Percentiles rank a stretch among this genome's conserved stretches.
Conservation (phyloP, 92 coral and sea anemone species). For the Pocillopora meandrina region DNA sequence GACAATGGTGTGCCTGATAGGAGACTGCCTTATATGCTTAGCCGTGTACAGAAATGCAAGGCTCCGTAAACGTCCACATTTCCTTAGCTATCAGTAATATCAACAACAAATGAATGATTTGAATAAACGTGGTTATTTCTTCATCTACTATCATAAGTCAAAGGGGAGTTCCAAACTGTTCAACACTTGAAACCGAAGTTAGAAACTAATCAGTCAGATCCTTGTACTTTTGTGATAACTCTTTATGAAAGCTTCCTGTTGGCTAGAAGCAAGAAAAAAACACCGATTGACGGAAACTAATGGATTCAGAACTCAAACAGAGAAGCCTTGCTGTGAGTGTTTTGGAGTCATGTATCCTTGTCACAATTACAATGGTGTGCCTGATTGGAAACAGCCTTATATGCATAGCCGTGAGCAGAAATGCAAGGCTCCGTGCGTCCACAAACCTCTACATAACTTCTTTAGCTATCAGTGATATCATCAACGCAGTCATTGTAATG, state of each 20-base stretch:
- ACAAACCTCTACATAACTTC: slow-evolving; percentile 25
- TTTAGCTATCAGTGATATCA: slow-evolving; percentile 32
- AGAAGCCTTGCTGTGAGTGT: slow-evolving; percentile 20
- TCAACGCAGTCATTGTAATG: slow-evolving; percentile 29
- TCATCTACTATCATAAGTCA: too few species aligned
- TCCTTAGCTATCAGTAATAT: slow-evolving; percentile 33
- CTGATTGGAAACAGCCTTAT: slow-evolving; percentile 29
- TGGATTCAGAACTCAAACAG: background rate
- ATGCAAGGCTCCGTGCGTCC: slow-evolving; percentile 29
- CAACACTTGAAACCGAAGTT: too few species aligned
- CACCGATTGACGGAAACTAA: background rate
- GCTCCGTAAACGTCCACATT: slow-evolving; percentile 32
- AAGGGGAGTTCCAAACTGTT: too few species aligned
- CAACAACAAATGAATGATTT: background rate
- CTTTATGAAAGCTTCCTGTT: background rate
- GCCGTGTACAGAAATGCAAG: background rate
- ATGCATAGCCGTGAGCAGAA: slow-evolving; percentile 25
- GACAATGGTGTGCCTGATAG: slow-evolving; percentile 7
- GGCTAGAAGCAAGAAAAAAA: too few species aligned
- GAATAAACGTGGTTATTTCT: too few species aligned
- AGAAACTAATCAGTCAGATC: background rate
- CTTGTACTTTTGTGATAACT: background rate
- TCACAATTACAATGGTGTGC: background rate
- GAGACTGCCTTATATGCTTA: slow-evolving; percentile 23
- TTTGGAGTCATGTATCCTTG: background rate